Evolutionary conservation across 1,140 invertebrate genomes (phyloP), one percentile per base, ranked within the genome.

Genomic region (Eubasilissa regina): DNA sequence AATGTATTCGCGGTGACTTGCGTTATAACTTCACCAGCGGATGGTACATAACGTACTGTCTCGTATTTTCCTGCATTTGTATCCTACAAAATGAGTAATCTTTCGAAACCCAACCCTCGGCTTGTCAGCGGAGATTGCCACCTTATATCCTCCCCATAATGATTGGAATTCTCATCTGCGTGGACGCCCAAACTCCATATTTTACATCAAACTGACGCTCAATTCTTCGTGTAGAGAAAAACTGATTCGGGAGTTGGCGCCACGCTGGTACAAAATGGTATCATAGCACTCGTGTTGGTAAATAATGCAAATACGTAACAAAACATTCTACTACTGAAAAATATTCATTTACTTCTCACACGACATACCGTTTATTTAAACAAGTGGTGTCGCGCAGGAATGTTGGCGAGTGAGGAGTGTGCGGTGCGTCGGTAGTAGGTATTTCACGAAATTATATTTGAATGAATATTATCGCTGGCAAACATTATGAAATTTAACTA

Each of bases 71-170:
- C 11, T 19, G 66, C 66, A 68, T 25, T 64, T 64, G 64, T 70
- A 51, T 25, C 9, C 70, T 74, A 47, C 77, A 74, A 78, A 78
- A 74, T 78, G 77, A 78, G 56, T 78, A 73, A 78, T 78, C 77
- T 78, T 12, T 15, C 13, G 13, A 10, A 53, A 56, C 17, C 68
- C 76, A 44, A 56, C 77, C 77, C 48, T 68, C 55, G n/a, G 53
- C 68, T 25, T 78, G 77, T 78, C 77, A 73, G 55, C 7, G 15
- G 19, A 78, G 77, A 78, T 78, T 78, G 77, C 66, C 47, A 73
- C 77, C 77, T 60, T n/a, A 45, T 19, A 17, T 15, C 12, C 66
- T 70, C 25, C 70, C 48, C 25, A 17, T 12, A n/a, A 17, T 15
- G 72, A 70, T 70, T 70, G 66, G 66, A 70, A 70, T 70, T 70